phyloP scores from a whole-genome alignment of 2,797 vertebrate genomes.

The Nyctalus aviator region DNA sequence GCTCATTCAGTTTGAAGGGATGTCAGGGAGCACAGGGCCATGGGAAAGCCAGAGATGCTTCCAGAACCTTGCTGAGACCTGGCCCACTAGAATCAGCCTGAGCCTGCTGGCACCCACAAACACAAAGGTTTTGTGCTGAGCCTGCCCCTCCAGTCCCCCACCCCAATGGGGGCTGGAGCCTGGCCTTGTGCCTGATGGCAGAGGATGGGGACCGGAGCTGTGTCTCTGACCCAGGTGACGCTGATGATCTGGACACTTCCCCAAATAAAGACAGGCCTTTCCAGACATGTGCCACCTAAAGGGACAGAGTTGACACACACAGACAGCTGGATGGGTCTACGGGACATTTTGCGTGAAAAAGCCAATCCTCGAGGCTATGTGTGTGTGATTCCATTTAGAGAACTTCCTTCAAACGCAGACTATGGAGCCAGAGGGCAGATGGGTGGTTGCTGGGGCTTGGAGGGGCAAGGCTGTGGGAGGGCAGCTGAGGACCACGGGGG shows the following conservation, averaged over 20 bases:
- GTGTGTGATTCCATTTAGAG: rapidly evolving
- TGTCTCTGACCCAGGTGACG: background rate
- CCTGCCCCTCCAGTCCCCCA: background rate
- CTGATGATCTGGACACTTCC: background rate
- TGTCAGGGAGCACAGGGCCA: background rate
- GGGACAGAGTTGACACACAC: background rate
- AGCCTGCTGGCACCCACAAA: background rate
- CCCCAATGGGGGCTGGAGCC: background rate
- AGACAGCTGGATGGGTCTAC: background rate
- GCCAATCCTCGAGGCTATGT: background rate
- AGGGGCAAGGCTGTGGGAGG: background rate
- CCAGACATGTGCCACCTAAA: background rate
- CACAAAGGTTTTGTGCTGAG: background rate
- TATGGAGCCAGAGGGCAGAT: rapidly evolving
- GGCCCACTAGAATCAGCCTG: background rate
- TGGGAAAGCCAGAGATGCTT: background rate
- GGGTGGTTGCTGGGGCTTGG: too few relatives aligned
- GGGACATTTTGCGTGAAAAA: background rate
- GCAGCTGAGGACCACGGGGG: background rate
- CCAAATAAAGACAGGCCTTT: background rate
- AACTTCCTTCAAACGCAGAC: background rate
- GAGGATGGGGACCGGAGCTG: background rate
- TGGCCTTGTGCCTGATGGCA: background rate
- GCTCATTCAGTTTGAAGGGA: background rate
- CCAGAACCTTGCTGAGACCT: background rate